These are phyloP conservation scores for Tethea ocularis DNA, from an alignment of 2,888 invertebrate genomes.

Conservation along the genomic window DNA sequence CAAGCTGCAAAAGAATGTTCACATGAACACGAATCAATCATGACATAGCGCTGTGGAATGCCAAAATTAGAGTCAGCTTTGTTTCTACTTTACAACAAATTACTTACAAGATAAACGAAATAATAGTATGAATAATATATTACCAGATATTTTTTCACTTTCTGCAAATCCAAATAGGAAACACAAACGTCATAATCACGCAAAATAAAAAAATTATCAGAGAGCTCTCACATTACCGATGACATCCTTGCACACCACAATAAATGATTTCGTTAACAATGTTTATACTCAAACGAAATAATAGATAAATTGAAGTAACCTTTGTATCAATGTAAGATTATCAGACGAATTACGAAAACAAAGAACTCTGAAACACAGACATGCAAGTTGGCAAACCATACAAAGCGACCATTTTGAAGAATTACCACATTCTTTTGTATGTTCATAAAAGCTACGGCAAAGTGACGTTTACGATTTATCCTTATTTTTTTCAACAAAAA, in stretches of 20 bases:
- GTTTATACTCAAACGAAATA: conserved; percentile 46
- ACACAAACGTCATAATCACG: conserved; percentile 71
- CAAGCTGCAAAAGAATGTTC: conserved; percentile 41
- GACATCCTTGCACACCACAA: conserved; percentile 71
- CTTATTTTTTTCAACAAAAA: conserved; percentile 12
- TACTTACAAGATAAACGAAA: conserved; percentile 21
- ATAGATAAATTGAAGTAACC: conserved; percentile 44
- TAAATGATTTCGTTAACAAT: conserved; percentile 45
- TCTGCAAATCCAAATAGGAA: conserved; percentile 58
- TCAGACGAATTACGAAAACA: conserved; percentile 68
- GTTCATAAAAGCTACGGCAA: conserved; percentile 65
- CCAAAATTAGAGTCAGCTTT: conserved; percentile 79
- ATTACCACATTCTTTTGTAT: conserved; percentile 88
- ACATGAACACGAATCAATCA: conserved; percentile 59
- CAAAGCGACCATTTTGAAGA: conserved; percentile 89
- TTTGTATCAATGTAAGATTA: conserved; percentile 51
- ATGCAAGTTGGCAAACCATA: conserved; percentile 85
- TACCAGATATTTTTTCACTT: conserved; percentile 68
- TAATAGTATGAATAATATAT: conserved; percentile 35
- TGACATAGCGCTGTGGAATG: conserved; percentile 76
- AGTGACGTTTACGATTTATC: conserved; percentile 51
- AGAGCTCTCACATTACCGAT: conserved; percentile 83
- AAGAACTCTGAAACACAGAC: conserved; percentile 82
- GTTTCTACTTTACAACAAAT: conserved; percentile 41
- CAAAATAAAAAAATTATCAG: conserved; percentile 72